Evolutionary conservation across 2,113 vertebrate genomes (phyloP).

Genomic region (Macaca fascicularis): T2T-MFA8v1.1 NC_088389.1:19501501-19502000

Average conservation of each 20-base stretch:
- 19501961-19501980: conserved; percentile 18
- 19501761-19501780: neutral
- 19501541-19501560: neutral
- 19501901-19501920: conserved; percentile 11
- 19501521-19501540: neutral
- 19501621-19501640: neutral
- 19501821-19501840: neutral
- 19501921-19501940: conserved; percentile 32
- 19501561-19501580: neutral
- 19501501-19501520: neutral
- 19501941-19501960: neutral
- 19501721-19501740: neutral
- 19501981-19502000: neutral
- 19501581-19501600: neutral
- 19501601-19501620: neutral
- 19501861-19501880: neutral
- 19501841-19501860: neutral
- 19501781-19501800: neutral
- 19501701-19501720: neutral
- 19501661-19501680: neutral
- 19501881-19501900: conserved; percentile 24
- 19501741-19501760: neutral
- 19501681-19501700: neutral
- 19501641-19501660: conserved; percentile 4
- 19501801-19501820: neutral